These are phyloP conservation scores for Oscheius sp. DNA, from an alignment of 2,888 invertebrate species.

Conservation along the genomic window DNA sequence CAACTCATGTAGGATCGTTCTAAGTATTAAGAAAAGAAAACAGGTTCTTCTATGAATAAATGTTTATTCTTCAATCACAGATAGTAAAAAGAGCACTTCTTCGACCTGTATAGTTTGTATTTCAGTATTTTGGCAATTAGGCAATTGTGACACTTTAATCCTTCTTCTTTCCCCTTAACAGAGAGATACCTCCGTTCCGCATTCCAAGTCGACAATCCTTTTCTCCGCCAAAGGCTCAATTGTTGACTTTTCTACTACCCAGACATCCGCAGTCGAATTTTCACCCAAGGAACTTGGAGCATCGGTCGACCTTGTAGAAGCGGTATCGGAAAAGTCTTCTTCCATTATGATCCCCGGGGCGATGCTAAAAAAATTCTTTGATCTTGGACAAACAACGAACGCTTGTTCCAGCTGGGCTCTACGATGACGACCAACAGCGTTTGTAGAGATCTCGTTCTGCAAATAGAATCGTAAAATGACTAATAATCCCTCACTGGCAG, in stretches of 20 bases:
- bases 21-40: no score
- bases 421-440: conserved; percentile 17
- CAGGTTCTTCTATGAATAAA: no score
- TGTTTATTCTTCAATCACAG: no score
- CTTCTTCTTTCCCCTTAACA: no score
- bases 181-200: conserved; percentile 26
- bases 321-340: conserved; percentile 24
- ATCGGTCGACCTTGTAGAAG: conserved; percentile 13
- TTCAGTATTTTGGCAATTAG: neutral
- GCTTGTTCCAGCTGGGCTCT: neutral
- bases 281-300: conserved; percentile 8
- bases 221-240: conserved; percentile 33
- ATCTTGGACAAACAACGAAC: neutral
- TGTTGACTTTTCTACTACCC: conserved; percentile 27
- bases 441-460: conserved; percentile 24
- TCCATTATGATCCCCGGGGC: neutral
- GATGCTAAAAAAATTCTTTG: neutral
- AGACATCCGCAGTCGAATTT: neutral
- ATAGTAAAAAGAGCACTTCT: no score
- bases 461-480: neutral
- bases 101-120: neutral
- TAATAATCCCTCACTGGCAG: conserved; percentile 18
- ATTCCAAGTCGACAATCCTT: conserved; percentile 28
- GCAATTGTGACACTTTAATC: neutral
- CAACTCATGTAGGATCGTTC: no score